These are phyloP conservation scores for Eupeodes latifasciatus DNA, from an alignment of 2,888 invertebrate species.

Conservation along the genomic window DNA sequence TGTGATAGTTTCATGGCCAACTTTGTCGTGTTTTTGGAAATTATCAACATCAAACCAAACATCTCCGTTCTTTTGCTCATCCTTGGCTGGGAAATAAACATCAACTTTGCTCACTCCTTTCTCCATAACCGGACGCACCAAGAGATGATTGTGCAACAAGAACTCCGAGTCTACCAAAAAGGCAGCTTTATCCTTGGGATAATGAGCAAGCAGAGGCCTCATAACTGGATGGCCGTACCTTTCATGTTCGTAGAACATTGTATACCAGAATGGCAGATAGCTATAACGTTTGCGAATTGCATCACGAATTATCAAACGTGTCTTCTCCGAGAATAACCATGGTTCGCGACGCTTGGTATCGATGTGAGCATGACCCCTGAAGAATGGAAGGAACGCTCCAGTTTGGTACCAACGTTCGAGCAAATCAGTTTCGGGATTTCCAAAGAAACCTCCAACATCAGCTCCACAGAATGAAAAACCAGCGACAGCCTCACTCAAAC, in stretches of 20 bases:
- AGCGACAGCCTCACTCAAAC: slow-evolving; percentile 92
- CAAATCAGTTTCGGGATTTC: slow-evolving; percentile 96
- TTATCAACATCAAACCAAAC: slow-evolving; percentile 96
- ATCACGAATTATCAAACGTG: slow-evolving; percentile 89
- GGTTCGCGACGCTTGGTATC: slow-evolving; percentile 99
- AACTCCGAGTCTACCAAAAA: slow-evolving; percentile 93
- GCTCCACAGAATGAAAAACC: slow-evolving; percentile 97
- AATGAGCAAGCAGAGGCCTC: slow-evolving; percentile 95
- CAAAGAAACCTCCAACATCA: slow-evolving; percentile 99
- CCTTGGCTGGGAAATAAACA: slow-evolving; percentile 94
- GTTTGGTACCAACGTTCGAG: slow-evolving; percentile 98
- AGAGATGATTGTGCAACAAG: slow-evolving; percentile 91
- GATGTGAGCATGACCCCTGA: slow-evolving; percentile 98
- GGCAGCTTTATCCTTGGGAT: slow-evolving; percentile 91
- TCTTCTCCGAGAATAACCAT: slow-evolving; percentile 93
- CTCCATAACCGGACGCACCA: slow-evolving; percentile 94
- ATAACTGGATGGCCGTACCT: slow-evolving; percentile 94
- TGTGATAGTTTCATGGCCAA: slow-evolving; percentile 81
- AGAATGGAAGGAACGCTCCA: slow-evolving; percentile 97
- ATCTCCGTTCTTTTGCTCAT: slow-evolving; percentile 84
- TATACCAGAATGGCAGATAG: slow-evolving; percentile 94
- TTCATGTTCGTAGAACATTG: slow-evolving; percentile 93
- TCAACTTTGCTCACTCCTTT: slow-evolving; percentile 89
- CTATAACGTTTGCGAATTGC: slow-evolving; percentile 93
- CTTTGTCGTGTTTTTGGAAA: slow-evolving; percentile 85